Evolutionary conservation across 2,113 vertebrate species (phyloP).

Genomic region (Sphyrna mokarran): DNA sequence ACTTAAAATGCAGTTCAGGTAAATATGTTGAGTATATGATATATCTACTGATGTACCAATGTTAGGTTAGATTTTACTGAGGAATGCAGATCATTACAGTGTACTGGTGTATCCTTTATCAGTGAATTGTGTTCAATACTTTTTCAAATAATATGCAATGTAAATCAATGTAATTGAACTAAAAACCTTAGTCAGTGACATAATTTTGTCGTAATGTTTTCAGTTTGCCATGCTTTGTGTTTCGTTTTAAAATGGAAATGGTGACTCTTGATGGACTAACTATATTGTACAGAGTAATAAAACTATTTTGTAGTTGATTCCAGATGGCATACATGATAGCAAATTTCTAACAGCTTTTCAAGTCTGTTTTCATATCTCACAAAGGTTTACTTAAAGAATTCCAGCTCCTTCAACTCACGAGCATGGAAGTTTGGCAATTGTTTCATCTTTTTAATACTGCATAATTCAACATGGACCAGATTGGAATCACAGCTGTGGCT

Average conservation of each 20-base stretch:
- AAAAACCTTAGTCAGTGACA: neutral
- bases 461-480: neutral
- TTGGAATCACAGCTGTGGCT: conserved; percentile 23
- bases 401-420: neutral
- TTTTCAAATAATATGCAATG: neutral
- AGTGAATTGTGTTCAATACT: neutral
- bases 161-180: neutral
- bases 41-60: neutral
- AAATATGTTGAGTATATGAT: neutral
- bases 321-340: neutral
- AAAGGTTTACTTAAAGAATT: neutral
- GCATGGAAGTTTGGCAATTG: neutral
- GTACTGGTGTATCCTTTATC: neutral
- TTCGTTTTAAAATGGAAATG: neutral
- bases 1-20: neutral
- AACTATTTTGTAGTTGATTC: neutral
- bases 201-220: neutral
- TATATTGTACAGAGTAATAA: neutral
- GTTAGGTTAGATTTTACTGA: neutral
- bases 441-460: conserved; percentile 30
- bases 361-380: neutral
- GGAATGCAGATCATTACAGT: neutral
- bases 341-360: neutral
- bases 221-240: neutral
- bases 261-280: neutral